Evolutionary conservation across 2,888 invertebrate genomes (phyloP).

Genomic region (Acleris holmiana): DNA sequence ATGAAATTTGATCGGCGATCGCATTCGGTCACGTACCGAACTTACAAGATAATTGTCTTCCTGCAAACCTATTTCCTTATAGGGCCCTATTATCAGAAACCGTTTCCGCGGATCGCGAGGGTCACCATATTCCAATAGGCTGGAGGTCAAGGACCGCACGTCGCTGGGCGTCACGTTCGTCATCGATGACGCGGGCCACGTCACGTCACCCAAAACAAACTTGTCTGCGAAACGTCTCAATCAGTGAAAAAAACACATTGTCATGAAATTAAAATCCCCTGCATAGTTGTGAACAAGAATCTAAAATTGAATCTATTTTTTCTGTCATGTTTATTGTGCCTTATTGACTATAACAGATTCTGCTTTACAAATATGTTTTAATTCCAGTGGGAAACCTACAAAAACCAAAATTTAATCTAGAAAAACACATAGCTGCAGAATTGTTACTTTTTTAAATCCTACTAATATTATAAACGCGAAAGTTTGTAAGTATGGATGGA

Average conservation of each 20-base stretch:
- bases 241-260: not conserved
- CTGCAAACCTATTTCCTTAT: conserved; percentile 12
- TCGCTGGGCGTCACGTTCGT: conserved; percentile 6
- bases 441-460: too few relatives aligned
- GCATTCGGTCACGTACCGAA: not conserved
- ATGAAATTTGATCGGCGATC: not conserved
- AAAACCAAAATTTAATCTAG: too few relatives aligned
- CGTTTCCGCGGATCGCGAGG: conserved; percentile 17
- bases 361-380: too few relatives aligned
- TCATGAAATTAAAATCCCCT: too few relatives aligned
- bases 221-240: not conserved
- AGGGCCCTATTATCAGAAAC: conserved; percentile 14
- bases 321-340: too few relatives aligned
- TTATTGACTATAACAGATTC: too few relatives aligned
- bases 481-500: too few relatives aligned
- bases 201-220: not conserved
- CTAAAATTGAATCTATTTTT: too few relatives aligned
- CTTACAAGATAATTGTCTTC: conserved; percentile 8
- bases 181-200: not conserved
- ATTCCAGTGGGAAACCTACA: too few relatives aligned
- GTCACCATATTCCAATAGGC: conserved; percentile 1
- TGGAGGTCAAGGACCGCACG: conserved; percentile 25
- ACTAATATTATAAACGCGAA: too few relatives aligned
- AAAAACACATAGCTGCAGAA: too few relatives aligned
- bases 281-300: too few relatives aligned